Percentiles rank a stretch among this genome's conserved stretches.
Evolutionary conservation across 2,888 invertebrate species (phyloP).

Genomic region (Perizoma flavofasciatum): DNA sequence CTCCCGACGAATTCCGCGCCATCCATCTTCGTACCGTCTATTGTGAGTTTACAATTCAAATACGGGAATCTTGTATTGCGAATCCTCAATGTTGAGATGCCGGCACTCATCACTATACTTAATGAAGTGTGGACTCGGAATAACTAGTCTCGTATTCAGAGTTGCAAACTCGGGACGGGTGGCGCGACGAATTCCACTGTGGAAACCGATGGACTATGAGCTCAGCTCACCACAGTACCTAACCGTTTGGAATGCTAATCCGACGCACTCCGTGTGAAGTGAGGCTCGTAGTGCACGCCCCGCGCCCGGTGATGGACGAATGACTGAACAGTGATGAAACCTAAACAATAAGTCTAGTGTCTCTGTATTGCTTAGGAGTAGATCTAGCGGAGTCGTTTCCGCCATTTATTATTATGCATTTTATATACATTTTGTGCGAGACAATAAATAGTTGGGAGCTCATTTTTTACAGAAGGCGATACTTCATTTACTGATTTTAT

Average conservation of each 20-base stretch:
- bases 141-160: too few relatives aligned
- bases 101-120: too few relatives aligned
- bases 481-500: slow-evolving; percentile 54
- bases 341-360: slow-evolving; percentile 33
- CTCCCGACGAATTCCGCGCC: slow-evolving; percentile 52
- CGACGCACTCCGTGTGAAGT: slow-evolving; percentile 69
- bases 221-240: slow-evolving; percentile 77
- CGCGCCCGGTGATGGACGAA: slow-evolving; percentile 46
- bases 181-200: slow-evolving; percentile 58
- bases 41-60: too few relatives aligned
- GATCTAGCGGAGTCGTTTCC: slow-evolving; percentile 47
- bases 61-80: too few relatives aligned
- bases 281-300: slow-evolving; percentile 46
- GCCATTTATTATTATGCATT: slow-evolving; percentile 58
- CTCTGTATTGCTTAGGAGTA: slow-evolving; percentile 47
- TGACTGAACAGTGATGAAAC: slow-evolving; percentile 29
- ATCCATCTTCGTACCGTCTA: slow-evolving; percentile 41
- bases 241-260: slow-evolving; percentile 78
- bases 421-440: slow-evolving; percentile 65
- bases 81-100: too few relatives aligned
- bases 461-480: slow-evolving; percentile 50
- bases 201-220: slow-evolving; percentile 75
- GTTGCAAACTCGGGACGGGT: not conserved
- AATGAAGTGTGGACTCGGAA: too few relatives aligned
- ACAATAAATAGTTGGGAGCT: slow-evolving; percentile 75